A percentile compares a stretch with the other conserved stretches of the same genome.
phyloP scores from a whole-genome alignment of 2,797 vertebrate species.

The Sebastiscus albofasciatus region DNA sequence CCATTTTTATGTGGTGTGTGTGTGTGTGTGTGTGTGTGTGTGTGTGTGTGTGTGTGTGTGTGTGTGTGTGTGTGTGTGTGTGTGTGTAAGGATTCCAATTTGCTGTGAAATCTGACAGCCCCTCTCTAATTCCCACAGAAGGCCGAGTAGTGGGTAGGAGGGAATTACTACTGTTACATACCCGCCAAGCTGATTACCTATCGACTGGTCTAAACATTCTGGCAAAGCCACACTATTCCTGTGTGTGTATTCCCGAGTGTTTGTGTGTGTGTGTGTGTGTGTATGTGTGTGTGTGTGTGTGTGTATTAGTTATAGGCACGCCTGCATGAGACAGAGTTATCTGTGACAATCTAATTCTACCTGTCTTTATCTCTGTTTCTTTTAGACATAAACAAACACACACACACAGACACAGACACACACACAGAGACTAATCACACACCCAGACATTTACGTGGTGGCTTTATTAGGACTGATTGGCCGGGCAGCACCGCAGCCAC shows the following conservation, averaged over 20 bases:
- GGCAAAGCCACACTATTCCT: constrained; percentile 25
- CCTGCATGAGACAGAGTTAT: constrained; percentile 33
- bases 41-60: neutral
- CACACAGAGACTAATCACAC: neutral
- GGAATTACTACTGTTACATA: constrained; percentile 73
- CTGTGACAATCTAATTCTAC: constrained; percentile 41
- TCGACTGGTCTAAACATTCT: constrained; percentile 65
- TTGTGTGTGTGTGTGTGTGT: constrained; percentile 5
- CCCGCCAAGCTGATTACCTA: constrained; percentile 70
- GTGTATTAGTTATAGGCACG: neutral
- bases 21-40: neutral
- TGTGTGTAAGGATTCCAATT: constrained; percentile 62
- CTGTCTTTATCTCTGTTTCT: constrained; percentile 25
- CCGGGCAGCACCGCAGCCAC: constrained; percentile 9
- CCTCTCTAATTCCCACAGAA: constrained; percentile 70
- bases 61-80: neutral
- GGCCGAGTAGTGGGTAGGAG: constrained; percentile 49
- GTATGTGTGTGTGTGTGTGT: neutral
- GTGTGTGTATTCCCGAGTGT: neutral
- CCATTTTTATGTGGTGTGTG: constrained; percentile 6
- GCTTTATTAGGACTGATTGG: constrained; percentile 51
- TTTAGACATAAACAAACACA: constrained; percentile 25
- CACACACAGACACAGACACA: neutral
- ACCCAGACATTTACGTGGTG: constrained; percentile 13
- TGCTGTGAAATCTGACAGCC: constrained; percentile 68